Percentiles rank a stretch among this genome's conserved stretches.
phyloP scores from a whole-genome alignment of 2,888 invertebrate genomes.

The Caenorhabditis sulstoni region DNA sequence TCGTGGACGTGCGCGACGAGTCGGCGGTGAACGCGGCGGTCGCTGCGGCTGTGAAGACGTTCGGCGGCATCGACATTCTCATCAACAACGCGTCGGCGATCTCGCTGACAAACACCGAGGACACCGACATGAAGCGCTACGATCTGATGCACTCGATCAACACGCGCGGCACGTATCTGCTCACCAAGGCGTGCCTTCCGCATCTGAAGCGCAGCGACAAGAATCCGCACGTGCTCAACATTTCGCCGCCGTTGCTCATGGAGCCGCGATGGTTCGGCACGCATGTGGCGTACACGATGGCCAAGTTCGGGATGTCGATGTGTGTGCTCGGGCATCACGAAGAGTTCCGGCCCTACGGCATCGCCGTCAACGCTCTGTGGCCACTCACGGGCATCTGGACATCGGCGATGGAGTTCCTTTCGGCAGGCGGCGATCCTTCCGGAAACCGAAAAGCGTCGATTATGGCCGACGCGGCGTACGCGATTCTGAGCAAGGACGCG shows the following conservation, averaged over 20 bases:
- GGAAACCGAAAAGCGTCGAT: conserved; percentile 58
- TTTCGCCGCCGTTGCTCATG: conserved; percentile 94
- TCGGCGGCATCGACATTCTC: conserved; percentile 88
- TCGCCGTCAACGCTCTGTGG: conserved; percentile 98
- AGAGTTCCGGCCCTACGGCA: conserved; percentile 89
- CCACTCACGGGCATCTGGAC: conserved; percentile 86
- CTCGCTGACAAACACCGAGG: conserved; percentile 83
- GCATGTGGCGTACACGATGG: conserved; percentile 91
- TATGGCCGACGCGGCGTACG: conserved; percentile 89
- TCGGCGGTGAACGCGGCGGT: conserved; percentile 83
- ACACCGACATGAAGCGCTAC: conserved; percentile 91
- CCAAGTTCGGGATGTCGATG: conserved; percentile 93
- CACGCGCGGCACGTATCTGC: conserved; percentile 93
- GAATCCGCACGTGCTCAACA: conserved; percentile 95
- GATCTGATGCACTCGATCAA: conserved; percentile 97
- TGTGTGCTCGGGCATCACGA: conserved; percentile 95
- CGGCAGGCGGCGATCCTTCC: conserved; percentile 82
- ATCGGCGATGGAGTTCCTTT: conserved; percentile 86
- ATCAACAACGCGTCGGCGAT: conserved; percentile 98
- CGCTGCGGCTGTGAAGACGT: conserved; percentile 45
- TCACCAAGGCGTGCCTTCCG: conserved; percentile 92
- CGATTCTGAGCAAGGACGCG: conserved; percentile 88
- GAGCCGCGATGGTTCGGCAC: conserved; percentile 88
- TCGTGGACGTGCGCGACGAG: conserved; percentile 93
- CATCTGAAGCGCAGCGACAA: conserved; percentile 85